Evolutionary conservation across 2,113 vertebrate species (phyloP).

Genomic region (Gadus macrocephalus): DNA sequence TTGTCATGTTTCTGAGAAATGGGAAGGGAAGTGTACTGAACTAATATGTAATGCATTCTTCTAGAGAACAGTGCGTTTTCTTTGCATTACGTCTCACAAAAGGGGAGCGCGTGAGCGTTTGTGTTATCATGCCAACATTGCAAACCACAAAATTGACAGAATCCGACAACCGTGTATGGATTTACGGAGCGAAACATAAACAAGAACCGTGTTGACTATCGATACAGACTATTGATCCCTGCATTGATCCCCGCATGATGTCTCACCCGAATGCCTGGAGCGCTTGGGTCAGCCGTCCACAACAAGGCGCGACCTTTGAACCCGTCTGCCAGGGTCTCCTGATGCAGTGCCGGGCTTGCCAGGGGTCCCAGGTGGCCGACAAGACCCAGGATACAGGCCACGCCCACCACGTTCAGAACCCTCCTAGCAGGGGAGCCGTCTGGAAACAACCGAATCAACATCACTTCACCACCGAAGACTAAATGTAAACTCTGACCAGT

Average conservation of each 20-base stretch:
- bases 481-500: not conserved
- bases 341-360: accelerated
- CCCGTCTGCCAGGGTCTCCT: not conserved
- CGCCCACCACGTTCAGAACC: conserved; percentile 66
- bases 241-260: not conserved
- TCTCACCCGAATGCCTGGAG: conserved; percentile 58
- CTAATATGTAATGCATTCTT: too few relatives aligned
- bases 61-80: too few relatives aligned
- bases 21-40: too few relatives aligned
- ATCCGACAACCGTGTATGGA: not conserved
- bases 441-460: too few relatives aligned
- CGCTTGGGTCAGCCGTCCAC: conserved; percentile 6
- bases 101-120: too few relatives aligned
- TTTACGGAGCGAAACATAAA: not conserved
- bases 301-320: conserved; percentile 76
- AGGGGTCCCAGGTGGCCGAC: conserved; percentile 44
- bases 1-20: too few relatives aligned
- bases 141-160: not conserved
- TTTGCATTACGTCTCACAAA: too few relatives aligned
- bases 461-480: too few relatives aligned
- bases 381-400: conserved; percentile 65
- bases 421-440: conserved; percentile 33
- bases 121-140: too few relatives aligned
- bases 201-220: not conserved
- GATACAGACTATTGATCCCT: too few relatives aligned